Evolutionary conservation across 1,140 invertebrate species (phyloP).

Genomic region (Drosophila orosa): DNA sequence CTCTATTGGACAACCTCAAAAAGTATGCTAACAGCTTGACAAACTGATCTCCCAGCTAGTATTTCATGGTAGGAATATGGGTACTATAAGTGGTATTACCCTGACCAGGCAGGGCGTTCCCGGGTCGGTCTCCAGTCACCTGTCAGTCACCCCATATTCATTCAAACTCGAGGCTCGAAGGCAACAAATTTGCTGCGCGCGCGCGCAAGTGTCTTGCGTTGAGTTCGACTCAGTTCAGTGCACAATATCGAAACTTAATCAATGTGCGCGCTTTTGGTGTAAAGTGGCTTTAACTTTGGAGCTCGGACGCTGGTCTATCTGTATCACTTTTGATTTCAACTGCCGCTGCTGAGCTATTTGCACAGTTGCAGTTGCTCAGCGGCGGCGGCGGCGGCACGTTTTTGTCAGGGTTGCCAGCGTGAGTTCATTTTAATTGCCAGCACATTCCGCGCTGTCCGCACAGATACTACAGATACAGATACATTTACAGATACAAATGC

Average conservation of each 20-base stretch:
- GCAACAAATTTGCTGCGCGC: slow-evolving; percentile 73
- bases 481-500: not conserved
- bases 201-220: slow-evolving; percentile 50
- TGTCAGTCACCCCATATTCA: not conserved
- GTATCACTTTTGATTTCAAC: slow-evolving; percentile 52
- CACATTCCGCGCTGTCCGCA: slow-evolving; percentile 61
- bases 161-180: slow-evolving; percentile 38
- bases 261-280: slow-evolving; percentile 61
- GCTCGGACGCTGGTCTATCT: slow-evolving; percentile 31
- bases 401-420: slow-evolving; percentile 81
- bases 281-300: slow-evolving; percentile 16
- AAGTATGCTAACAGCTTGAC: not conserved
- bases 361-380: slow-evolving; percentile 31
- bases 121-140: not conserved
- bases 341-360: slow-evolving; percentile 31
- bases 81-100: not conserved
- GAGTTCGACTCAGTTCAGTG: not conserved
- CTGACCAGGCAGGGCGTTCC: not conserved
- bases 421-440: slow-evolving; percentile 80
- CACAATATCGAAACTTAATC: slow-evolving; percentile 29
- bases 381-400: slow-evolving; percentile 54
- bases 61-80: not conserved
- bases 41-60: not conserved
- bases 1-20: not conserved
- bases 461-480: not conserved